Evolutionary conservation across 2,888 invertebrate species (phyloP).

Genomic region (Plebejus anna): DNA sequence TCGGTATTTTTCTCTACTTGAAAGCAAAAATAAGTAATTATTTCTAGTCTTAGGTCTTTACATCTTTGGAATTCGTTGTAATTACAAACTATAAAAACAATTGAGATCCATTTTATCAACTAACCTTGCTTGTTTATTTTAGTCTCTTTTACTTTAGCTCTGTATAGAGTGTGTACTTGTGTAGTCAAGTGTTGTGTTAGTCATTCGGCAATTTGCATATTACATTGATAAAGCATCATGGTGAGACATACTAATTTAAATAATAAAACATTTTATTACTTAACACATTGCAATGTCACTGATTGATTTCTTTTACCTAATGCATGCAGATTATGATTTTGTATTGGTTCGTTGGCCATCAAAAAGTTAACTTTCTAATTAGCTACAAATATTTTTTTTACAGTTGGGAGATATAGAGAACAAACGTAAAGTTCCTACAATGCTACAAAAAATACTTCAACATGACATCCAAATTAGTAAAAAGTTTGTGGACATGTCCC

Average conservation of each 20-base stretch:
- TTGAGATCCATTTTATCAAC: not conserved
- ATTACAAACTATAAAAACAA: not conserved
- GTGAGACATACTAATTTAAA: conserved; percentile 2
- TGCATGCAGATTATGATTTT: not conserved
- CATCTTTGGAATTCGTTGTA: not conserved
- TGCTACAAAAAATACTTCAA: conserved; percentile 69
- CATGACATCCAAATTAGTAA: conserved; percentile 76
- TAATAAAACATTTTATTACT: not conserved
- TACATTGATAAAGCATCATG: not conserved
- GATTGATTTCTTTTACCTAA: not conserved
- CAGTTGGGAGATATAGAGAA: conserved; percentile 53
- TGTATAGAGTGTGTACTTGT: conserved; percentile 16
- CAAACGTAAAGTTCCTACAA: conserved; percentile 68
- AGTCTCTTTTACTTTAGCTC: not conserved
- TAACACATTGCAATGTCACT: not conserved
- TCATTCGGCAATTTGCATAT: conserved; percentile 6
- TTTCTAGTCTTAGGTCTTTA: not conserved
- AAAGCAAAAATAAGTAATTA: no score
- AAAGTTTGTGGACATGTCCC: conserved; percentile 68
- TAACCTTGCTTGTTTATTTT: conserved; percentile 51
- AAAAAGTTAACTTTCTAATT: not conserved
- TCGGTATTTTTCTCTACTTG: no score
- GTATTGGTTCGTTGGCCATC: not conserved
- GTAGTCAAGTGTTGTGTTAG: conserved; percentile 26
- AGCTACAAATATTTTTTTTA: conserved; percentile 36